These are phyloP conservation scores for Scaptomyza caliginosa DNA, from an alignment of 2,888 invertebrate species.

Conservation along the genomic window DNA sequence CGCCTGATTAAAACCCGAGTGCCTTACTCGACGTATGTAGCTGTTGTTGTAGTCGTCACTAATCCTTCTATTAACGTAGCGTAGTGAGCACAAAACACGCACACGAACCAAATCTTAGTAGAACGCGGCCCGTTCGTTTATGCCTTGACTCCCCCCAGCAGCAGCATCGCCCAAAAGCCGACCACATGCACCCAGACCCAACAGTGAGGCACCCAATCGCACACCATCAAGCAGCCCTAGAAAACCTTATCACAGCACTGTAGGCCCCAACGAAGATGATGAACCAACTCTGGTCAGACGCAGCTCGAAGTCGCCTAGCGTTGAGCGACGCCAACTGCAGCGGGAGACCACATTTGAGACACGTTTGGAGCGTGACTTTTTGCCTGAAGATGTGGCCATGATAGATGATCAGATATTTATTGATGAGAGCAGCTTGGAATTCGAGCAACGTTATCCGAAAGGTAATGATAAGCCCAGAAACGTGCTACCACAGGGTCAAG, in stretches of 20 bases:
- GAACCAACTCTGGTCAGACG: constrained; percentile 40
- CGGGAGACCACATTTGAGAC: constrained; percentile 73
- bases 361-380: constrained; percentile 34
- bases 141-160: constrained; percentile 57
- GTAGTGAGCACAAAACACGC: constrained; percentile 30
- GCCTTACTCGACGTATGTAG: constrained; percentile 9
- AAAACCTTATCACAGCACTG: constrained; percentile 40
- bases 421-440: constrained; percentile 37
- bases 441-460: constrained; percentile 17
- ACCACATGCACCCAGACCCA: constrained; percentile 55
- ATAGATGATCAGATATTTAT: constrained; percentile 61
- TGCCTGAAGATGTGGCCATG: constrained; percentile 33
- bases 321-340: constrained; percentile 66
- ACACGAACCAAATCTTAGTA: constrained; percentile 27
- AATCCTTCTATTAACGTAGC: constrained; percentile 50
- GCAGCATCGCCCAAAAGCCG: constrained; percentile 65
- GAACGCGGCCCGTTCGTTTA: constrained; percentile 42
- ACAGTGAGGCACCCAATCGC: constrained; percentile 52
- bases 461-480: constrained; percentile 7
- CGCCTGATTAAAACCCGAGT: neutral
- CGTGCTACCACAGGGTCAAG: constrained; percentile 20
- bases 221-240: constrained; percentile 54
- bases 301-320: constrained; percentile 63
- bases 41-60: constrained; percentile 53
- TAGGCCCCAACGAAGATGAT: constrained; percentile 9